These are phyloP conservation scores for Brachymystax lenok DNA, from an alignment of 2,797 vertebrate genomes.

Conservation along the genomic window DNA sequence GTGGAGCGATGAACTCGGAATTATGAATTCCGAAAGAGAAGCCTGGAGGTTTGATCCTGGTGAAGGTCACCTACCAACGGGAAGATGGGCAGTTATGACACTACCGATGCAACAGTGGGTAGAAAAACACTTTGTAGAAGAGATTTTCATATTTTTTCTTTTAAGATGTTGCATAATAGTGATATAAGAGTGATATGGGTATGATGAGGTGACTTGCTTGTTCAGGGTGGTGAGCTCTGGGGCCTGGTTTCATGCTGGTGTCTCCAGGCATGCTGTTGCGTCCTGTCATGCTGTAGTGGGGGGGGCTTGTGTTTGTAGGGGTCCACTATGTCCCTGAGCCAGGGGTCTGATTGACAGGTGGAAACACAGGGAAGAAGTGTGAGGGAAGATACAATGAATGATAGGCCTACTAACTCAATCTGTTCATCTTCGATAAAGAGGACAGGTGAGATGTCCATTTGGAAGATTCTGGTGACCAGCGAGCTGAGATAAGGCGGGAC, in stretches of 20 bases:
- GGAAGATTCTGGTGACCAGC: neutral
- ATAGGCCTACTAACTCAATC: neutral
- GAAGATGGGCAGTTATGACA: slow-evolving; percentile 14
- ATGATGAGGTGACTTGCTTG: slow-evolving; percentile 47
- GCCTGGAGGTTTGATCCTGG: slow-evolving; percentile 67
- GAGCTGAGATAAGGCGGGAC: slow-evolving; percentile 52
- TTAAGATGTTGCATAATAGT: neutral
- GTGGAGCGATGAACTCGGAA: slow-evolving; percentile 76
- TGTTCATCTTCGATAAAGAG: neutral
- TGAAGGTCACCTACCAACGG: slow-evolving; percentile 66
- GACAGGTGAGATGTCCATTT: neutral
- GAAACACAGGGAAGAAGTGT: neutral
- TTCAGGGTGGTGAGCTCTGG: slow-evolving; percentile 79
- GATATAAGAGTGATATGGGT: neutral
- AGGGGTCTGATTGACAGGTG: slow-evolving; percentile 74
- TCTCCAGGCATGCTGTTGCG: slow-evolving; percentile 73
- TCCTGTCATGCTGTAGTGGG: slow-evolving; percentile 81
- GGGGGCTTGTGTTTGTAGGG: slow-evolving; percentile 77
- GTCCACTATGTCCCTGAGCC: slow-evolving; percentile 86
- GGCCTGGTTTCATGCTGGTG: slow-evolving; percentile 75
- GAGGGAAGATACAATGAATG: neutral
- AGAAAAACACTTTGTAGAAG: neutral
- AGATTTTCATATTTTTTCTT: neutral
- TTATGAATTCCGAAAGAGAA: slow-evolving; percentile 85
- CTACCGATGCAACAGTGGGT: neutral